Evolutionary conservation across 2,113 vertebrate species (phyloP), one percentile per base, ranked within the genome.

Genomic region (Jacana jacana): DNA sequence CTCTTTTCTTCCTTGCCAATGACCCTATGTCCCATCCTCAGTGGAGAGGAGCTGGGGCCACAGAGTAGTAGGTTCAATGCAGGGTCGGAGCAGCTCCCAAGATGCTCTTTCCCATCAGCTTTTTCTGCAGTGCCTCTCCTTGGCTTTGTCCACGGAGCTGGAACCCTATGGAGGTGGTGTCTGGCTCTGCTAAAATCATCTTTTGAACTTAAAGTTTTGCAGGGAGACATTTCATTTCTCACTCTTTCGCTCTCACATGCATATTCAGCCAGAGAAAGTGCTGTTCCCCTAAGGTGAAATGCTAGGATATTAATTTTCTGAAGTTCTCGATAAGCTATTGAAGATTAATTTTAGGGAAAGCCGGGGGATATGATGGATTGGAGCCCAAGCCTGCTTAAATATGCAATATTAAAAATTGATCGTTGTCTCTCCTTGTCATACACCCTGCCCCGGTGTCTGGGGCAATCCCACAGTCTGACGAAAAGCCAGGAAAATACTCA

Each of bases 341-440:
- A 97, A 95, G 90, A 95, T 96, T 95, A 97, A 96, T 85, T 94
- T 97, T 96, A 83, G 92, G 94, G 84, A 97, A 97, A 97, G 94
- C 96, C 9, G 4, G 81, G 44, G 89, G 60, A 89, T 93, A 82
- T 95, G 78, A 93, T 83, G 92, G 92, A 94, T 92, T 93, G 93
- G 73, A 96, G 82, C 52, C 73, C 75, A 96, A 95, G 93, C 86
- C 89, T 81, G 79, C 91, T 96, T 91, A 96, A 95, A 96, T 97
- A 97, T 96, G 97, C 96, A 97, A 96, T 97, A 97, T 97, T 97
- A 97, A 96, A 96, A 95, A 97, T 97, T 96, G 97, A 97, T 95
- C 42, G 6, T 93, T 95, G 94, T 97, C 92, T 96, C 91, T 97
- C 58, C 93, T 94, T 96, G 94, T 97, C 94, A 95, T 91, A 93